phyloP scores from a whole-genome alignment of 37 sponge, comb jelly and placozoan genomes.

The Corticium candelabrum region DNA sequence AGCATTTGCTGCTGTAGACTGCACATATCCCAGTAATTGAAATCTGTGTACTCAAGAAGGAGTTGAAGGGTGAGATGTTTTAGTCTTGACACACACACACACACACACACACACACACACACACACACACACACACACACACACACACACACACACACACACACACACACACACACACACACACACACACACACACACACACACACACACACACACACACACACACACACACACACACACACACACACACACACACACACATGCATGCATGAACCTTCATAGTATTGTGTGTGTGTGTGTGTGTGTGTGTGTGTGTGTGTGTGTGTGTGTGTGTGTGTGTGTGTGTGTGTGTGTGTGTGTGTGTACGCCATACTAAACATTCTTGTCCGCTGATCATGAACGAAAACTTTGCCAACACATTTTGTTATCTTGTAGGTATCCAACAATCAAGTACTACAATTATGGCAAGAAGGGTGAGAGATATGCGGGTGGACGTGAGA shows the following conservation, averaged over 20 bases:
- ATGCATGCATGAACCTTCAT: neutral
- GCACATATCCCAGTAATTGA: conserved; percentile 34
- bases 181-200: conserved; percentile 2
- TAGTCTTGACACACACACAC: no score
- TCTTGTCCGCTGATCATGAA: no score
- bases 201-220: conserved; percentile 10
- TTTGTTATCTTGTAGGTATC: no score
- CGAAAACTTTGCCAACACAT: no score
- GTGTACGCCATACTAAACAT: no score
- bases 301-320: neutral
- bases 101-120: conserved; percentile 33
- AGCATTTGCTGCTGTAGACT: conserved; percentile 59
- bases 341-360: conserved; percentile 5
- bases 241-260: conserved; percentile 11
- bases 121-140: conserved; percentile 32
- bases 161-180: conserved; percentile 11
- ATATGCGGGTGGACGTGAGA: conserved; percentile 35
- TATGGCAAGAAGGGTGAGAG: conserved; percentile 46
- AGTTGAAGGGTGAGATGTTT: no score
- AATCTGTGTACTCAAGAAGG: conserved; percentile 33
- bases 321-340: conserved; percentile 5
- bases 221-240: neutral
- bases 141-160: conserved; percentile 21
- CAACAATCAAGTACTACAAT: conserved; percentile 61
- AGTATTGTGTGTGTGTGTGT: conserved; percentile 1